Conservation (phyloP, 2,113 vertebrate species). For the Eublepharis macularius region DNA sequence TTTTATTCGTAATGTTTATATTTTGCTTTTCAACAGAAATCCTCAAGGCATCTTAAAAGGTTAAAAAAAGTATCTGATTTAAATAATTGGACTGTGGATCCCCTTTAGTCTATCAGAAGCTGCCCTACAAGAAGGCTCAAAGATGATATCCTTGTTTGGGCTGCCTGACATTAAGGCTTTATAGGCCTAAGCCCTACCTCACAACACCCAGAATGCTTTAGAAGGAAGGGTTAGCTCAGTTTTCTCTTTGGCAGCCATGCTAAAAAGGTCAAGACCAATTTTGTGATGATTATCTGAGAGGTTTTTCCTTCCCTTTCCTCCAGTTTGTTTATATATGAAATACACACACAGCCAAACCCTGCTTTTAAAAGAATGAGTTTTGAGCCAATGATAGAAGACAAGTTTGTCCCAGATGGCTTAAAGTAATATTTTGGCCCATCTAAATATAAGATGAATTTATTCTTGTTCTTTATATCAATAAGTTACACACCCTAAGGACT, state of each 20-base stretch:
- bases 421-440: neutral
- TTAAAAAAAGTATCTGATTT: neutral
- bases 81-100: neutral
- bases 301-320: slow-evolving; percentile 20
- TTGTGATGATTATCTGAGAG: neutral
- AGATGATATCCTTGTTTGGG: neutral
- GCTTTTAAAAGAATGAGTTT: neutral
- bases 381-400: neutral
- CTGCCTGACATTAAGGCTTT: neutral
- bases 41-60: neutral
- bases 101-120: neutral
- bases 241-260: neutral
- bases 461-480: neutral
- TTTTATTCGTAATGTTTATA: neutral
- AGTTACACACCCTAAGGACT: neutral
- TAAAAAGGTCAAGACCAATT: slow-evolving; percentile 14
- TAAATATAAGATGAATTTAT: neutral
- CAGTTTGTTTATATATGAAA: neutral
- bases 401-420: neutral
- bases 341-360: neutral
- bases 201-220: neutral
- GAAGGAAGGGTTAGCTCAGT: neutral
- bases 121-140: neutral
- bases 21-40: neutral
- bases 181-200: neutral